Evolutionary conservation across 2,888 invertebrate genomes (phyloP).

Genomic region (Cantharis nigra): DNA sequence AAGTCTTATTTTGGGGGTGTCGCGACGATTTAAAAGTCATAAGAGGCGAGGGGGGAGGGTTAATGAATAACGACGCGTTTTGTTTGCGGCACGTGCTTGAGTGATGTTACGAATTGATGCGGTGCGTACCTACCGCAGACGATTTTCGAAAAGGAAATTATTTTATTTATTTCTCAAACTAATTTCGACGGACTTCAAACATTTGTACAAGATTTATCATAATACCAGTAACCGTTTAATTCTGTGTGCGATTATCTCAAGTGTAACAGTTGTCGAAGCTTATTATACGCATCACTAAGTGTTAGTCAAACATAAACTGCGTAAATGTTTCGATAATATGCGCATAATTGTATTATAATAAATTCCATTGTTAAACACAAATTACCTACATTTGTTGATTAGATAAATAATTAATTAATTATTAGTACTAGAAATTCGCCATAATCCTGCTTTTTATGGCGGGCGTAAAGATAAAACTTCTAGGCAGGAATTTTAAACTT

Average conservation of each 20-base stretch:
- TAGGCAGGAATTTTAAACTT: not conserved
- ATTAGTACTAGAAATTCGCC: not conserved
- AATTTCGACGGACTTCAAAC: not conserved
- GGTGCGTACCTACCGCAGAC: constrained; percentile 8
- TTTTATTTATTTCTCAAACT: not conserved
- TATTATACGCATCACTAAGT: constrained; percentile 52
- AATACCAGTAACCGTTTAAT: constrained; percentile 15
- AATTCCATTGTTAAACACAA: constrained; percentile 13
- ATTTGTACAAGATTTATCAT: constrained; percentile 7
- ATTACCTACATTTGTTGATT: not conserved
- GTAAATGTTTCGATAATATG: constrained; percentile 30
- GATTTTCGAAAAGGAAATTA: not conserved
- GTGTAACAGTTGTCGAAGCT: constrained; percentile 45
- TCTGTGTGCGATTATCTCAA: constrained; percentile 25
- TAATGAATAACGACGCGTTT: not conserved
- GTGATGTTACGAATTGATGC: constrained; percentile 37
- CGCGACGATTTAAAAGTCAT: constrained; percentile 5
- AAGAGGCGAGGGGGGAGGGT: not conserved
- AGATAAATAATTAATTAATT: not conserved
- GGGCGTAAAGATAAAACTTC: not conserved
- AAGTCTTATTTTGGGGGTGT: not conserved
- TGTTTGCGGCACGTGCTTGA: constrained; percentile 32
- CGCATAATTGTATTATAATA: constrained; percentile 23
- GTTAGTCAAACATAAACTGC: constrained; percentile 51
- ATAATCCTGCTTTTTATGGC: not conserved